Percentiles rank a stretch among this genome's conserved stretches.
Conservation (phyloP, 2,113 vertebrate genomes). For the Macheiramphus alcinus region DNA sequence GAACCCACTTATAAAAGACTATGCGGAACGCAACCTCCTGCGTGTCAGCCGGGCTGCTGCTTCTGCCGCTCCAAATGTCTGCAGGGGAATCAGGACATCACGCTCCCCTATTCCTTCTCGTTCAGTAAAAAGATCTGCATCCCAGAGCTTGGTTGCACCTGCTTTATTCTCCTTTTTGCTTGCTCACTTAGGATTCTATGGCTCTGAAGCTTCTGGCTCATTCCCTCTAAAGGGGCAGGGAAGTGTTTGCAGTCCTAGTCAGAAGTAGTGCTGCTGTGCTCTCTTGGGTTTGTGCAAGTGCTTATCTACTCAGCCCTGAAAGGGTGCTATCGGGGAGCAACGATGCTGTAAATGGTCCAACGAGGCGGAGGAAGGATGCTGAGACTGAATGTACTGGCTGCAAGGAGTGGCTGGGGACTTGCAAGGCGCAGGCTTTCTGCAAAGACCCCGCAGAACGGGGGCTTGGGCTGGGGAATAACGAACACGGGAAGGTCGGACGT, state of each 20-base stretch:
- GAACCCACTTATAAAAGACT: neutral
- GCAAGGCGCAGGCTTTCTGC: neutral
- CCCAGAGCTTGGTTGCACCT: neutral
- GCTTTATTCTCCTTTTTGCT: neutral
- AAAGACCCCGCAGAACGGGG: neutral
- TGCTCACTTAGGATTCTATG: neutral
- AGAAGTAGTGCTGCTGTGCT: neutral
- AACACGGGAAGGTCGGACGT: neutral
- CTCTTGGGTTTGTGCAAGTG: neutral
- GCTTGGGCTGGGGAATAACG: neutral
- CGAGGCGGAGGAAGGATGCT: neutral
- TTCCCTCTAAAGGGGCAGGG: neutral
- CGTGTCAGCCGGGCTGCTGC: neutral
- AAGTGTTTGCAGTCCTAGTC: neutral
- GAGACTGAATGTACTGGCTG: neutral
- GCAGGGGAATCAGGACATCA: neutral
- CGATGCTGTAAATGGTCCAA: neutral
- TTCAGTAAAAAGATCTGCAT: neutral
- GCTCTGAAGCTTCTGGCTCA: neutral
- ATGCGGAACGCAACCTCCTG: neutral
- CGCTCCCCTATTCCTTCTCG: neutral
- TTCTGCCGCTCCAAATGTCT: neutral
- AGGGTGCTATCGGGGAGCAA: neutral
- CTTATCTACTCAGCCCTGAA: neutral
- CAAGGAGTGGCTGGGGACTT: neutral